phyloP scores from a whole-genome alignment of 1,140 invertebrate species.

The Pectinophora gossypiella region DNA sequence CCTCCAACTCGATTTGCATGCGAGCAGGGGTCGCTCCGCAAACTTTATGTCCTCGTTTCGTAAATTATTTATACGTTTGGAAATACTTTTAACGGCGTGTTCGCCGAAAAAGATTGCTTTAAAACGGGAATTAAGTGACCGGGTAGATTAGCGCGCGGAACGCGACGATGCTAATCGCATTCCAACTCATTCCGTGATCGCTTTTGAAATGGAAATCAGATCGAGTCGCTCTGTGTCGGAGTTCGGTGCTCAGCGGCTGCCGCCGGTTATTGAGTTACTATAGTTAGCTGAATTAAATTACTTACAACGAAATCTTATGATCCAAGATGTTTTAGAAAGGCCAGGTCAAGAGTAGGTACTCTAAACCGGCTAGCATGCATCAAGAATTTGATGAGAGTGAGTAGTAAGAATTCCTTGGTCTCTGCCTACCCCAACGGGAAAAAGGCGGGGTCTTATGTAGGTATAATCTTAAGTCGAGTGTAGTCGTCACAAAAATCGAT shows the following conservation, averaged over 20 bases:
- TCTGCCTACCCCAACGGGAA: too few relatives aligned
- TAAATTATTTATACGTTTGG: slow-evolving; percentile 74
- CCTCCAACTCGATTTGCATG: slow-evolving; percentile 70
- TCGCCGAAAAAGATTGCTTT: slow-evolving; percentile 60
- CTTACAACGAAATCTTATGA: too few relatives aligned
- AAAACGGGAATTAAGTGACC: slow-evolving; percentile 63
- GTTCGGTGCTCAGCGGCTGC: background rate
- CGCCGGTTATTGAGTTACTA: background rate
- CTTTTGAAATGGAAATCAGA: slow-evolving; percentile 5
- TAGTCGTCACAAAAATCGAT: too few relatives aligned
- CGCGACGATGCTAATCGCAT: slow-evolving; percentile 39
- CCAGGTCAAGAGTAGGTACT: too few relatives aligned
- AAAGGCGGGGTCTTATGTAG: too few relatives aligned
- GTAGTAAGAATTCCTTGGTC: too few relatives aligned
- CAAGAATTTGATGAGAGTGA: too few relatives aligned
- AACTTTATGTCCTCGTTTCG: slow-evolving; percentile 73
- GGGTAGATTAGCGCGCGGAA: slow-evolving; percentile 39
- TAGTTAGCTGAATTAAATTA: too few relatives aligned
- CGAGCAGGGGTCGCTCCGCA: slow-evolving; percentile 60
- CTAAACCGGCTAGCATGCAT: too few relatives aligned
- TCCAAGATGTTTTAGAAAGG: too few relatives aligned
- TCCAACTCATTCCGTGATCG: slow-evolving; percentile 17
- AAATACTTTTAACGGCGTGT: slow-evolving; percentile 69
- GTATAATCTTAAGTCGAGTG: too few relatives aligned
- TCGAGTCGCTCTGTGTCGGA: background rate